Base-by-base conservation (phyloP, 2,888 invertebrate species). In the Creontiades dilutus region DNA sequence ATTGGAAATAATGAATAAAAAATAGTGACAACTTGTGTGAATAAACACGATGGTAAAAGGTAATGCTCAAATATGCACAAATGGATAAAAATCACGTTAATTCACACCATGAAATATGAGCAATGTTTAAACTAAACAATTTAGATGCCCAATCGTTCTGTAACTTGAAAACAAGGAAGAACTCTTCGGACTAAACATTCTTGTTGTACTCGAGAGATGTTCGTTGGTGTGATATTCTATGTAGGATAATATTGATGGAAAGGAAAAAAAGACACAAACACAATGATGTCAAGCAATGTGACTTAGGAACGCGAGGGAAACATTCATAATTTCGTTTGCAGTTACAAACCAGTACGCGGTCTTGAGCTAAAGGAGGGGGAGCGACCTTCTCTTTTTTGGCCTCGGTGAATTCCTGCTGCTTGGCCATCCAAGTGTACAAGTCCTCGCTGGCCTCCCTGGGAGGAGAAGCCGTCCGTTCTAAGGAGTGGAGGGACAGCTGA, bases 361-460 rank as follows among this genome's bases (percentile, higher is more conserved):
- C 89, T 81, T 89, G 80, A 23, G 89, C 61, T 81, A 89, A 47
- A 28, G 84, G 89, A 61, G 89, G 89, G 68, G 89, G 84, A 75
- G 61, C 61, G 75, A 92, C 90, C 90, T 91, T 92, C 87, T 92
- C 91, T 87, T 87, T 86, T 47, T 90, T 89, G 7, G 91, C 57
- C 57, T 90, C 91, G n/a, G 90, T 91, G 90, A 92, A 92, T 91
- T 95, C 95, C 92, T 97, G 97, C 92, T 98, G 98, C 92, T 97
- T 97, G 0, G 97, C 98, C 98, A 99, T 98, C 98, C 98, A 99
- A 92, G 97, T 97, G 93, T 99, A 98, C 76, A 99, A 94, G 93
- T 98, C 98, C 93, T 98, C 98, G n/a, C 96, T 95, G 76, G 91
- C 86, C 14, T 91, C 91, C n/a, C 88, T 48, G 0, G 90, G 90